Percentiles rank a stretch among this genome's conserved stretches.
phyloP scores from a whole-genome alignment of 2,888 invertebrate genomes.

The Protonemura montana region DNA sequence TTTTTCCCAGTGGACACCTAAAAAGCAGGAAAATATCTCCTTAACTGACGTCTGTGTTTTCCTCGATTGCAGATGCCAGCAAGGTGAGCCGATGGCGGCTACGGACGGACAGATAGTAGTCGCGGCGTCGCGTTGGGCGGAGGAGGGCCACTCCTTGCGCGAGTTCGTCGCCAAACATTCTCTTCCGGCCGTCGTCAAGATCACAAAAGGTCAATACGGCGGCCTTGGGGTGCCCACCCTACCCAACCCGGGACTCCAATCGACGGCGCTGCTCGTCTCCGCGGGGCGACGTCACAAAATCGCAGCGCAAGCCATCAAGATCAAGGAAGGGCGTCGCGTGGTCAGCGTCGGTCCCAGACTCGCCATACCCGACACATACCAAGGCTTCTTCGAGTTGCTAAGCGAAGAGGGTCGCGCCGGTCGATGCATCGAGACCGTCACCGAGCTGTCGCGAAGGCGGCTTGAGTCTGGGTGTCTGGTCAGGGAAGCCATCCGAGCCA shows the following conservation, averaged over 20 bases:
- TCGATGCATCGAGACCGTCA: constrained; percentile 86
- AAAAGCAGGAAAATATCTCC: no score
- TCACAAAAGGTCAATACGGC: constrained; percentile 93
- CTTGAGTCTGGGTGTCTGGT: constrained; percentile 80
- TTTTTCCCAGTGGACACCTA: no score
- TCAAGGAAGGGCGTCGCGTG: constrained; percentile 85
- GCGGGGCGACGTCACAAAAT: constrained; percentile 86
- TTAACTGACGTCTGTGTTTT: neutral
- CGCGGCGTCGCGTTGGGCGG: constrained; percentile 80
- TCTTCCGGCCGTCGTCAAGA: constrained; percentile 85
- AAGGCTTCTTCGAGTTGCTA: constrained; percentile 91
- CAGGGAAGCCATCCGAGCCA: constrained; percentile 77
- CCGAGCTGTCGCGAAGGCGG: constrained; percentile 76
- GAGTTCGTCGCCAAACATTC: constrained; percentile 79
- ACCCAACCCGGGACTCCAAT: constrained; percentile 85
- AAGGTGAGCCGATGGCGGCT: constrained; percentile 72
- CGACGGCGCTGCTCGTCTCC: constrained; percentile 84
- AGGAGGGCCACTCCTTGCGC: constrained; percentile 76
- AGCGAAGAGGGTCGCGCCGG: constrained; percentile 94
- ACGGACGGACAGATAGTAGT: constrained; percentile 90
- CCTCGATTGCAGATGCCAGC: constrained; percentile 62
- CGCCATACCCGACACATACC: constrained; percentile 88
- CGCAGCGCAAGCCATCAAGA: constrained; percentile 87
- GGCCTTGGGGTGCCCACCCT: constrained; percentile 88
- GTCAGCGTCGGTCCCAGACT: constrained; percentile 83